Percentiles rank a stretch among this genome's conserved stretches.
Evolutionary conservation across 2,113 vertebrate species (phyloP).

Genomic region (Catharus bicknelli): DNA sequence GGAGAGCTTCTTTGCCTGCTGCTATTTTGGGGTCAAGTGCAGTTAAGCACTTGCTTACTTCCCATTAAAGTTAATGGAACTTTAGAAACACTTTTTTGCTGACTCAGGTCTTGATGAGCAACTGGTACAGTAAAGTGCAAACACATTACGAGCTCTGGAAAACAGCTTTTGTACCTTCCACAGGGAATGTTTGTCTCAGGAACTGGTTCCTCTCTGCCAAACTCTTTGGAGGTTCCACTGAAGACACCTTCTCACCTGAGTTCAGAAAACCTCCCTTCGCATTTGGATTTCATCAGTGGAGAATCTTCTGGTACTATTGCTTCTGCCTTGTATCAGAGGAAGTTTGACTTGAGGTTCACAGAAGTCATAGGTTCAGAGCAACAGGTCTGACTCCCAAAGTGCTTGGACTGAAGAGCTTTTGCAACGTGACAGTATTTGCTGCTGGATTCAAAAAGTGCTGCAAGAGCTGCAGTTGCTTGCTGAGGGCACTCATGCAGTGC

Average conservation of each 20-base stretch:
- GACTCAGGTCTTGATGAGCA: conserved; percentile 23
- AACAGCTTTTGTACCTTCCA: neutral
- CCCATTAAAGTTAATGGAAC: conserved; percentile 22
- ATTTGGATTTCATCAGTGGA: neutral
- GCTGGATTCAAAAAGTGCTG: neutral
- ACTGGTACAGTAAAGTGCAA: neutral
- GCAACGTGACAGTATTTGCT: fast-evolving
- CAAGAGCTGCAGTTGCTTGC: neutral
- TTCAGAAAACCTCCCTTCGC: neutral
- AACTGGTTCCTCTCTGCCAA: neutral
- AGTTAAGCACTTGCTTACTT: conserved; percentile 21
- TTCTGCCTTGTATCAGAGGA: neutral
- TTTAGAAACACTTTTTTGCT: conserved; percentile 5
- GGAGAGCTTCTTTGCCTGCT: conserved; percentile 20
- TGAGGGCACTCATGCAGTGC: neutral
- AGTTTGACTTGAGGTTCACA: neutral
- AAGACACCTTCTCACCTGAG: neutral
- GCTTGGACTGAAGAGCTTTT: neutral
- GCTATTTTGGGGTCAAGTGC: conserved; percentile 20
- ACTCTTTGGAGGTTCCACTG: neutral
- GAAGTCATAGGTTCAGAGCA: neutral
- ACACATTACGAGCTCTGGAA: neutral
- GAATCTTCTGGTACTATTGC: neutral
- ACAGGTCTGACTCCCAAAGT: neutral
- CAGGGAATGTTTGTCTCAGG: neutral